Evolutionary conservation across 2,888 invertebrate species (phyloP), one percentile per base, ranked within the genome.

Genomic region (Acleris literana): DNA sequence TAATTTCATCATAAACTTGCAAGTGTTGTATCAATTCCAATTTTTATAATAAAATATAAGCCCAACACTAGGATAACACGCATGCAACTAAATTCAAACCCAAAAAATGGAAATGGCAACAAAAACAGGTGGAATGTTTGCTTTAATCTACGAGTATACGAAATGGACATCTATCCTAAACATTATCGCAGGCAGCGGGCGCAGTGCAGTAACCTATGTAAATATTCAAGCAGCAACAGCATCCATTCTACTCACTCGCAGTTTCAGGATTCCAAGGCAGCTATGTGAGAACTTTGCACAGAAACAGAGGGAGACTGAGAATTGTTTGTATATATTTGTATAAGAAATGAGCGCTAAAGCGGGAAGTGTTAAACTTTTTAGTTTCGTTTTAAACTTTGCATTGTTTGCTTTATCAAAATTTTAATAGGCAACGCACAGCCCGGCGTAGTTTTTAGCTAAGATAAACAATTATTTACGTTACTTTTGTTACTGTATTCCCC

Each of bases 301-400:
- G 82, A 83, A 85, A 84, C 84, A 83, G 81, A 80, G 71, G 80
- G 75, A 80, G 78, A 79, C 78, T 77, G 79, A 74, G 84, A 82
- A 88, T 86, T 84, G 84, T 88, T 86, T 82, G 86, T 85, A 86
- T 86, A 87, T 79, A 88, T 89, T 88, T 87, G 87, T 86, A 80
- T 87, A 85, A 85, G 85, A 85, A 88, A 88, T 88, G 85, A 88
- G 86, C 70, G 78, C 74, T 75, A 79, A 77, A 82, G 81, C 78
- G 82, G 82, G 81, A 86, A 86, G 77, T 77, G 79, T 77, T 75
- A 62, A 77, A 77, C 74, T 79, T 83, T 82, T 82, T 79, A 78
- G 73, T 76, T 83, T 82, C 74, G 70, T 71, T 73, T 68, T 72
- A 75, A 75, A 74, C 72, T 74, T 64, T 72, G 67, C 72, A 63